Evolutionary conservation across 2,797 vertebrate species (phyloP), one percentile per base, ranked within the genome.

Genomic region (Dryobates pubescens): DNA sequence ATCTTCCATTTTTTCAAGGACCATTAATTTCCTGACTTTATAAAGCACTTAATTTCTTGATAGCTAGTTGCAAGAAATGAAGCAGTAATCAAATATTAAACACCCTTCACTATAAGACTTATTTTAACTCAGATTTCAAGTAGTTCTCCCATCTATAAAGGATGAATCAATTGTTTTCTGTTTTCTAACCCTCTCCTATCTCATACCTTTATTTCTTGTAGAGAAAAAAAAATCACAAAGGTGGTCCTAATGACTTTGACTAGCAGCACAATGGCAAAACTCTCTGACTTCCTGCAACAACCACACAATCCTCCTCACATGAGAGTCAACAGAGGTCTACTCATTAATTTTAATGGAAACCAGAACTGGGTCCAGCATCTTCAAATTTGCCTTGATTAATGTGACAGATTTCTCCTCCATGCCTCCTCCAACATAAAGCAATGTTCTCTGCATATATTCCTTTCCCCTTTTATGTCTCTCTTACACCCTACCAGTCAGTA

Each of bases 301-400:
- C 70, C 57, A 53, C 85, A 89, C 64, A 78, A 82, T 38, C 76
- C 36, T 89, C 64, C 88, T 92, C 85, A 79, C 20, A 6, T 95
- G 88, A 91, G 86, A 78, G 64, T 67, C 89, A 81, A 84, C 3
- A 87, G 29, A 94, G 71, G n/a, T 68, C 82, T 82, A 91, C 89
- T 92, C 90, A 89, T 93, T 95, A 90, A 92, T 94, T 95, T 96
- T 95, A 96, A 94, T 89, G 62, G 96, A 93, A 95, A 90, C 64
- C 64, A 89, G 83, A 94, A 92, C 88, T 84, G 61, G 73, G 43
- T 84, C 71, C 74, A 82, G 90, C 81, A 92, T 73, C 86, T 86
- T 87, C 88, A 81, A 76, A 81, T 82, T 41, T 74, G 45, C 85
- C 59, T 96, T 85, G 87, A 85, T 88, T 91, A 91, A 92, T 0